A percentile compares a stretch with the other conserved stretches of the same genome.
These are phyloP conservation scores for Dipodomys ordii DNA, from an alignment of 2,113 vertebrate genomes.

Conservation along the genomic window DNA sequence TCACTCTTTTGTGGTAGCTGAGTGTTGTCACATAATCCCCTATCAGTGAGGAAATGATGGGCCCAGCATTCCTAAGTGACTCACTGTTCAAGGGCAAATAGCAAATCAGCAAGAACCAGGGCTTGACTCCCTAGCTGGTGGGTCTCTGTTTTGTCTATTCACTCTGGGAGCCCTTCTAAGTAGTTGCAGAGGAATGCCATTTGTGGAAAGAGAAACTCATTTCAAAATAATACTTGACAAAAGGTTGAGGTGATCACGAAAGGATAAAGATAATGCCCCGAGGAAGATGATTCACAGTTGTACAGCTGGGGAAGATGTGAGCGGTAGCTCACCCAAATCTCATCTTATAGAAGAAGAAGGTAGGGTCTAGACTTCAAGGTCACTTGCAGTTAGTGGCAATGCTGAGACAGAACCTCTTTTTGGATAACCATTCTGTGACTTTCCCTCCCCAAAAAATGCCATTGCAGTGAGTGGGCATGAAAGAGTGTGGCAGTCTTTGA, in stretches of 20 bases:
- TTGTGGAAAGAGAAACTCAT: conserved; percentile 61
- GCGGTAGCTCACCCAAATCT: neutral
- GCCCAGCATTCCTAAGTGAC: conserved; percentile 47
- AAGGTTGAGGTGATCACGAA: conserved; percentile 32
- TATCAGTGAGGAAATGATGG: conserved; percentile 68
- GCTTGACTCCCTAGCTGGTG: neutral
- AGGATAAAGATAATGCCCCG: conserved; percentile 47
- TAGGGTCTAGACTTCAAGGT: conserved; percentile 44
- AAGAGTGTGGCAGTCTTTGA: neutral
- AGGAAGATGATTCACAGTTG: neutral
- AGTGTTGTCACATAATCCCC: conserved; percentile 69
- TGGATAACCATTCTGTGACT: neutral
- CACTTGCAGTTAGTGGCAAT: neutral
- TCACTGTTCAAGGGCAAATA: conserved; percentile 61
- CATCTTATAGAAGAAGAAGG: neutral
- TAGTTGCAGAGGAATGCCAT: neutral
- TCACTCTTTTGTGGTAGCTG: conserved; percentile 35
- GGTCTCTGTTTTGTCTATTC: conserved; percentile 2
- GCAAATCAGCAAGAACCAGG: neutral
- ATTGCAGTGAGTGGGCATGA: neutral
- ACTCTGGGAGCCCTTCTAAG: conserved; percentile 14
- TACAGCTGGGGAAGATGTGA: neutral
- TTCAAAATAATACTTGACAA: conserved; percentile 42
- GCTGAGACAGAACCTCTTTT: neutral
- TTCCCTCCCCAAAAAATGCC: neutral